Evolutionary conservation across 2,113 vertebrate genomes (phyloP).

Genomic region (Tapirus terrestris): DNA sequence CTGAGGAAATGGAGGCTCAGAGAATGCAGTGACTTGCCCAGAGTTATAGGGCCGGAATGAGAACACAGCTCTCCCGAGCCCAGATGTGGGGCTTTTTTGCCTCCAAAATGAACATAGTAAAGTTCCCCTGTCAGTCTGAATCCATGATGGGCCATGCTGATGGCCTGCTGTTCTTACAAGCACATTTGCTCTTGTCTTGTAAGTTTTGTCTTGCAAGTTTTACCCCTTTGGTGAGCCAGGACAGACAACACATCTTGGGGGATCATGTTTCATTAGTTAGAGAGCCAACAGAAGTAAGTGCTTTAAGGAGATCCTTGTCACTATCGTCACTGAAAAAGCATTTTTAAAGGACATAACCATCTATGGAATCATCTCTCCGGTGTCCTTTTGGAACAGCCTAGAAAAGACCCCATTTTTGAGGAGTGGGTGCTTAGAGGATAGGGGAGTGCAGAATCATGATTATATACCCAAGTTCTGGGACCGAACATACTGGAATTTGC

Average conservation of each 20-base stretch:
- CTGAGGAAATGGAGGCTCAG: neutral
- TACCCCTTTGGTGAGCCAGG: neutral
- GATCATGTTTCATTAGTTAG: neutral
- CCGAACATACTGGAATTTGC: neutral
- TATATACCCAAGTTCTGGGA: neutral
- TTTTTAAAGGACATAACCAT: neutral
- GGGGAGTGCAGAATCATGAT: neutral
- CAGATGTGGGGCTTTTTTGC: neutral
- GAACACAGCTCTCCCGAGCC: neutral
- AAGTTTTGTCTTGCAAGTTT: neutral
- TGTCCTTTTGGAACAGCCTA: neutral
- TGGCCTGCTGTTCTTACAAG: neutral
- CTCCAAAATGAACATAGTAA: neutral
- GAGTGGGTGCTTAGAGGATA: neutral
- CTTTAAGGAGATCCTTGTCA: neutral
- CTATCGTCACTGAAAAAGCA: neutral
- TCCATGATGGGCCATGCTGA: fast-evolving
- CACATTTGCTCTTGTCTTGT: neutral
- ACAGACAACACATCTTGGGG: neutral
- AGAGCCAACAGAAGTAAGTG: neutral
- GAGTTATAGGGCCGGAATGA: neutral
- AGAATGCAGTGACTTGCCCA: neutral
- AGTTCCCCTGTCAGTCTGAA: neutral
- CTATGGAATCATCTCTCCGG: neutral
- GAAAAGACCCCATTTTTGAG: neutral